Conservation (phyloP, 64 coral and sea anemone genomes). For the Exaiptasia diaphana region DNA sequence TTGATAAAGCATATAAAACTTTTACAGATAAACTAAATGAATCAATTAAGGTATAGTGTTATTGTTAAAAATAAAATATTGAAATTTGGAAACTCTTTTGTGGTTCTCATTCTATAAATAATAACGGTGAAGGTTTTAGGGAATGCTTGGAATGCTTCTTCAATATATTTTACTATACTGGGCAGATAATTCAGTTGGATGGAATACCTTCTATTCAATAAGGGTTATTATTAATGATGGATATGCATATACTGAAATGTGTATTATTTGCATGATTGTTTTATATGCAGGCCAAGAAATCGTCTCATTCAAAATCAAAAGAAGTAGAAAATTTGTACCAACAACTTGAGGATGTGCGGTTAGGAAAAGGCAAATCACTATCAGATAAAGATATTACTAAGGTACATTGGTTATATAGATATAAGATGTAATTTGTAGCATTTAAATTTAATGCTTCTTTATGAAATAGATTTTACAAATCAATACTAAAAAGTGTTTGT, state of each 20-base stretch:
- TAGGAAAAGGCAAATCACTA: conserved; percentile 31
- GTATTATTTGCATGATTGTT: no score
- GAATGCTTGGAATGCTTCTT: no score
- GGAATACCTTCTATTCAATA: no score
- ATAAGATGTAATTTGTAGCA: no score
- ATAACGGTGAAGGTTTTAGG: no score
- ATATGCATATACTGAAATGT: no score
- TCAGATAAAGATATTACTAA: conserved; percentile 55
- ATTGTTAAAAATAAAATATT: no score
- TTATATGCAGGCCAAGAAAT: conserved; percentile 11
- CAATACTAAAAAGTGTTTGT: neutral
- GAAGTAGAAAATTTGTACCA: conserved; percentile 42
- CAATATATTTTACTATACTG: no score
- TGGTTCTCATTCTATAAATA: no score
- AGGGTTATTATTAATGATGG: no score
- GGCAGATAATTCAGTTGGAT: no score
- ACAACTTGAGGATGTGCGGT: conserved; percentile 29
- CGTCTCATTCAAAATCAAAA: conserved; percentile 17
- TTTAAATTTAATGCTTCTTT: neutral
- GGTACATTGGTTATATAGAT: neutral
- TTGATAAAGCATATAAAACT: conserved; percentile 53
- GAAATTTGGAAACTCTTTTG: no score
- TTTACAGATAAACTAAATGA: conserved; percentile 50
- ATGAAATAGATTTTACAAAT: neutral
- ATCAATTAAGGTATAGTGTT: conserved; percentile 30